Conservation (phyloP, 2,888 invertebrate genomes). For the Ariolimax columbianus region DNA sequence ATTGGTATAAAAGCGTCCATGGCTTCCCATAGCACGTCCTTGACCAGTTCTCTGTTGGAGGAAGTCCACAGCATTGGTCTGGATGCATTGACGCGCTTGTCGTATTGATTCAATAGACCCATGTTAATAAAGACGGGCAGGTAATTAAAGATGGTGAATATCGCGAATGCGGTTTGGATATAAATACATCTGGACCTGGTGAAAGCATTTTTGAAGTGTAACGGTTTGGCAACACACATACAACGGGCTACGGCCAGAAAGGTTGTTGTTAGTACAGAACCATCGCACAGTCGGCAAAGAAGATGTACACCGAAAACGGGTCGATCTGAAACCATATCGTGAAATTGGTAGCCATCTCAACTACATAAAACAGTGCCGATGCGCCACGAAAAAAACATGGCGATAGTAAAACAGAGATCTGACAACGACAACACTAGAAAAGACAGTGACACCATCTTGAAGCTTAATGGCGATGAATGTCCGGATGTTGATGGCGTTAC, state of each 20-base stretch:
- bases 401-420: not conserved
- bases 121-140: constrained; percentile 20
- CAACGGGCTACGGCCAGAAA: constrained; percentile 40
- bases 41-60: constrained; percentile 25
- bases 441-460: constrained; percentile 28
- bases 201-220: constrained; percentile 31
- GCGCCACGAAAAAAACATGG: not conserved
- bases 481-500: constrained; percentile 33
- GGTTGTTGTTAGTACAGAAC: constrained; percentile 27
- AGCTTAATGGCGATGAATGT: constrained; percentile 23
- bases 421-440: constrained; percentile 18
- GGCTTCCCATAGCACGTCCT: constrained; percentile 11
- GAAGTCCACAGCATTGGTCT: constrained; percentile 16
- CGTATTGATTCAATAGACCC: constrained; percentile 17
- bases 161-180: not conserved
- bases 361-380: not conserved
- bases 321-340: constrained; percentile 10
- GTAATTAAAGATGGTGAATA: constrained; percentile 14
- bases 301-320: constrained; percentile 16
- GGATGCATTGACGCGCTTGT: not conserved
- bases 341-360: not conserved
- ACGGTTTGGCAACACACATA: constrained; percentile 34
- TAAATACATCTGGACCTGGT: not conserved
- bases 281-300: constrained; percentile 21
- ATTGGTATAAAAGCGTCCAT: constrained; percentile 20